These are phyloP conservation scores for Drosophila bipectinata DNA, from an alignment of 1,140 invertebrate genomes.

Conservation along the genomic window DNA sequence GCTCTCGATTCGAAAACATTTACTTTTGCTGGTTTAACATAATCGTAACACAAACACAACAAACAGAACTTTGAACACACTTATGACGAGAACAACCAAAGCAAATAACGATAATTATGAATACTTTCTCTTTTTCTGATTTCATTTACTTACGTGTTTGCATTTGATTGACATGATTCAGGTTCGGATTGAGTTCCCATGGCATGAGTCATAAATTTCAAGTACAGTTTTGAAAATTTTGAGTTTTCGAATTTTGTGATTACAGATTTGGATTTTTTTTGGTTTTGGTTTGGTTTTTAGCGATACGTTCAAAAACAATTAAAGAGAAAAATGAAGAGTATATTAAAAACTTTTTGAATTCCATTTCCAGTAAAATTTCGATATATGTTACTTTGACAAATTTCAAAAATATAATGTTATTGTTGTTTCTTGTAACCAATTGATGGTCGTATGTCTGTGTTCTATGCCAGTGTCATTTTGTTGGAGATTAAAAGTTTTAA, in stretches of 20 bases:
- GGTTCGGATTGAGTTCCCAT: constrained; percentile 57
- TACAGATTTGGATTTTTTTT: constrained; percentile 49
- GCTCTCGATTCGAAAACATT: constrained; percentile 23
- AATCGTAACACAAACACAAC: constrained; percentile 76
- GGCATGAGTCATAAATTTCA: constrained; percentile 72
- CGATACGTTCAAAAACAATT: constrained; percentile 81
- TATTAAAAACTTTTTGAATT: constrained; percentile 79
- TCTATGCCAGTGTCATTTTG: constrained; percentile 24
- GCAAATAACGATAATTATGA: constrained; percentile 80
- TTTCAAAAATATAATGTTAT: constrained; percentile 63
- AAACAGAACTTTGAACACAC: constrained; percentile 73
- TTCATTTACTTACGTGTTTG: constrained; percentile 71
- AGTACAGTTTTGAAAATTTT: constrained; percentile 63
- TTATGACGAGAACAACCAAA: constrained; percentile 81
- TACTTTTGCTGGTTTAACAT: constrained; percentile 51
- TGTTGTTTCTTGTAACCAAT: constrained; percentile 24
- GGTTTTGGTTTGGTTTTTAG: constrained; percentile 58
- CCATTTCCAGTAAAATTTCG: constrained; percentile 67
- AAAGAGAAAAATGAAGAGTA: constrained; percentile 80
- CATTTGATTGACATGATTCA: constrained; percentile 33
- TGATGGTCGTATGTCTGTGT: constrained; percentile 39
- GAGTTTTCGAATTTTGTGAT: constrained; percentile 60
- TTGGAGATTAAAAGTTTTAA: constrained; percentile 42
- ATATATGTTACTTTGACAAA: constrained; percentile 47
- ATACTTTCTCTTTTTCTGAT: constrained; percentile 27